Percentiles rank a stretch among this genome's conserved stretches.
phyloP scores from a whole-genome alignment of 2,888 invertebrate genomes.

The Arrhopalites spinosus region DNA sequence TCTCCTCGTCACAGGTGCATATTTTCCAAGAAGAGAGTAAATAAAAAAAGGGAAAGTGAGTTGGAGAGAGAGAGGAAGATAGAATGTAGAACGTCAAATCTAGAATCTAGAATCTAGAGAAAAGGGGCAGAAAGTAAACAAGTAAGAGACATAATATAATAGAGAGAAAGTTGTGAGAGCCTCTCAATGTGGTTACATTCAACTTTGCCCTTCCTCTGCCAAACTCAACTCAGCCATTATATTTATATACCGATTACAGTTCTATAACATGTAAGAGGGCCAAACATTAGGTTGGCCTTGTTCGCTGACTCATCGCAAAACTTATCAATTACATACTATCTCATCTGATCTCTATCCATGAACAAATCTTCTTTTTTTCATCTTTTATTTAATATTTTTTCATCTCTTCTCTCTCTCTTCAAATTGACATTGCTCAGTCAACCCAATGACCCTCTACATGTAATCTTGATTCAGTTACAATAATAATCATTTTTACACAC shows the following conservation, averaged over 20 bases:
- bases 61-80: background rate
- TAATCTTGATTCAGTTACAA: background rate
- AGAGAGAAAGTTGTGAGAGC: conserved; percentile 21
- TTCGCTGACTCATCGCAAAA: background rate
- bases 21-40: conserved; percentile 29
- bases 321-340: background rate
- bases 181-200: conserved; percentile 28
- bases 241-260: too few relatives aligned
- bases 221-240: background rate
- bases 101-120: background rate
- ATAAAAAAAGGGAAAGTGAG: conserved; percentile 16
- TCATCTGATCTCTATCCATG: background rate
- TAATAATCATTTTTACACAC: too few relatives aligned
- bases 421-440: background rate
- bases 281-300: too few relatives aligned
- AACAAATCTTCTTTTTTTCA: background rate
- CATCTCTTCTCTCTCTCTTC: background rate
- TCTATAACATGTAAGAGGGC: too few relatives aligned
- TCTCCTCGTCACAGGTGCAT: conserved; percentile 28
- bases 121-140: conserved; percentile 14
- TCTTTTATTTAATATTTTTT: background rate
- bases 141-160: background rate
- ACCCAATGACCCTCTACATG: background rate
- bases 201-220: conserved; percentile 1
- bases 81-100: too few relatives aligned